These are phyloP conservation scores for Rhyacichthys aspro DNA, from an alignment of 2,797 vertebrate genomes.

Conservation along the genomic window DNA sequence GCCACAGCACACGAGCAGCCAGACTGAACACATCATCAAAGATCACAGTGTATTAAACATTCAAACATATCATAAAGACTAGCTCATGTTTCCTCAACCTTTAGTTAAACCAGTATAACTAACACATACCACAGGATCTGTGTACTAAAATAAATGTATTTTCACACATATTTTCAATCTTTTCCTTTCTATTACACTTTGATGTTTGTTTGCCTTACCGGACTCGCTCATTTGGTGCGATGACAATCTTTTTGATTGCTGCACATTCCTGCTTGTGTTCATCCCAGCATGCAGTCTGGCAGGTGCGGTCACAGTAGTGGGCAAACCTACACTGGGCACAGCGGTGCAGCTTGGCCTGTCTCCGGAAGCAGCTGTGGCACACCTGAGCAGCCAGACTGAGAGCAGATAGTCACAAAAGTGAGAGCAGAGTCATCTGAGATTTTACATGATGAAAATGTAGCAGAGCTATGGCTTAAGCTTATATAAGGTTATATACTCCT, in stretches of 20 bases:
- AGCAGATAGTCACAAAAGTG: slow-evolving; percentile 4
- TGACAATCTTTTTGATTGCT: slow-evolving; percentile 84
- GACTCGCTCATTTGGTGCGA: slow-evolving; percentile 84
- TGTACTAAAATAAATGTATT: background rate
- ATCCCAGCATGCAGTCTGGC: slow-evolving; percentile 92
- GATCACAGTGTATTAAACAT: too few relatives aligned
- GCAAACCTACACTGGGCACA: slow-evolving; percentile 95
- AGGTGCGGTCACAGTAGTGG: slow-evolving; percentile 93
- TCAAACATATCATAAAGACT: too few relatives aligned
- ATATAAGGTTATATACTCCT: too few relatives aligned
- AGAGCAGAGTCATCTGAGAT: background rate
- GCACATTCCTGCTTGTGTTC: slow-evolving; percentile 92
- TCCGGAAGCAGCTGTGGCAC: slow-evolving; percentile 95
- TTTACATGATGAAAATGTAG: too few relatives aligned
- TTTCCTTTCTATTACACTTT: background rate
- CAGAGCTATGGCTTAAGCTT: too few relatives aligned
- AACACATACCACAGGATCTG: too few relatives aligned
- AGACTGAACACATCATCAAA: slow-evolving; percentile 73
- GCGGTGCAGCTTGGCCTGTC: slow-evolving; percentile 87
- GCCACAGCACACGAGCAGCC: slow-evolving; percentile 91
- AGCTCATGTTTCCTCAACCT: too few relatives aligned
- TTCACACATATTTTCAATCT: background rate
- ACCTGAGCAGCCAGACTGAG: slow-evolving; percentile 84
- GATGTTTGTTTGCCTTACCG: slow-evolving; percentile 80
- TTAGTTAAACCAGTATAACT: too few relatives aligned